These are phyloP conservation scores for Triplophysa yarkandensis DNA, from an alignment of 2,797 vertebrate genomes.

Conservation along the genomic window DNA sequence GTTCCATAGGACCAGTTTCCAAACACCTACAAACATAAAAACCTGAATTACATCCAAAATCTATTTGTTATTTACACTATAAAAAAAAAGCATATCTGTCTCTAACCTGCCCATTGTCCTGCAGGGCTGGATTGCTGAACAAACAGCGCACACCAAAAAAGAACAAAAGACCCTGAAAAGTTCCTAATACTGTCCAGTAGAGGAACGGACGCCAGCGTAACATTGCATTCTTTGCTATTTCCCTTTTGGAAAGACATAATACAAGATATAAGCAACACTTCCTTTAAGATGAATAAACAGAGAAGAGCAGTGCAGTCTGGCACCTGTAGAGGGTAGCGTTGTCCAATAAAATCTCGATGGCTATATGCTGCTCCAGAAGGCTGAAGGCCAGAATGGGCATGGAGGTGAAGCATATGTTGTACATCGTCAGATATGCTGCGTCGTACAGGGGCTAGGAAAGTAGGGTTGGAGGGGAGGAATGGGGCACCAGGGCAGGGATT, in stretches of 20 bases:
- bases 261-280: not conserved
- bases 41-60: not conserved
- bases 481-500: conserved; percentile 63
- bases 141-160: conserved; percentile 93
- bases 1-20: conserved; percentile 98
- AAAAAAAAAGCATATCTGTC: conserved; percentile 36
- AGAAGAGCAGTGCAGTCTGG: conserved; percentile 48
- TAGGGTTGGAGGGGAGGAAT: conserved; percentile 39
- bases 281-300: not conserved
- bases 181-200: conserved; percentile 91
- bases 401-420: conserved; percentile 99
- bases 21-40: conserved; percentile 80
- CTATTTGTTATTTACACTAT: not conserved
- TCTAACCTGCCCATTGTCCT: conserved; percentile 92
- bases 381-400: conserved; percentile 97
- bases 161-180: conserved; percentile 92
- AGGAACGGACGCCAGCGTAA: conserved; percentile 90
- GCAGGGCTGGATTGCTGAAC: conserved; percentile 87
- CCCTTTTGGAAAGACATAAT: conserved; percentile 69
- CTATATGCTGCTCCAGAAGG: conserved; percentile 94
- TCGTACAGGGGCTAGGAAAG: conserved; percentile 91
- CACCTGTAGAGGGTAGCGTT: conserved; percentile 93
- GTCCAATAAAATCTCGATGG: conserved; percentile 83
- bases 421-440: conserved; percentile 98
- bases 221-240: conserved; percentile 92